These are phyloP conservation scores for Oryctes rhinoceros DNA, from an alignment of 1,140 invertebrate genomes.

Conservation along the genomic window DNA sequence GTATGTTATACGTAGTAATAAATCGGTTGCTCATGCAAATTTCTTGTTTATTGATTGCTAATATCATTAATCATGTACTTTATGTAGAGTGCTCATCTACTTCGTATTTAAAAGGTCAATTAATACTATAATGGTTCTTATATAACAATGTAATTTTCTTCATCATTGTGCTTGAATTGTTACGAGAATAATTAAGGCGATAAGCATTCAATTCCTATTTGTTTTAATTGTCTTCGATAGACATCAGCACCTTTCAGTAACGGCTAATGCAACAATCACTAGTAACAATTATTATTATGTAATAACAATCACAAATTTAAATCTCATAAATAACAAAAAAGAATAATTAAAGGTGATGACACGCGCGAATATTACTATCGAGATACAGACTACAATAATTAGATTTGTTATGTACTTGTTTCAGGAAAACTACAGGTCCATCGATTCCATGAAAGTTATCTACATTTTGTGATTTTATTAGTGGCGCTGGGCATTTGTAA, in stretches of 20 bases:
- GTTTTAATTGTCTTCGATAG: neutral
- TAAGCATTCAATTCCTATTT: neutral
- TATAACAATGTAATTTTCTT: constrained; percentile 11
- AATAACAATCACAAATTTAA: neutral
- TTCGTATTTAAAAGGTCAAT: neutral
- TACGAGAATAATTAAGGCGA: neutral
- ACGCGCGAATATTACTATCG: neutral
- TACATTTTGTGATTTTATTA: too few relatives aligned
- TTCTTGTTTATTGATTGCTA: constrained; percentile 1
- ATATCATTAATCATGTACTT: neutral
- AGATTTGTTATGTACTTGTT: neutral
- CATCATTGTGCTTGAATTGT: neutral
- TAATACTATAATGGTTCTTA: neutral
- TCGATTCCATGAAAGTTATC: neutral
- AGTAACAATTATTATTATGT: neutral
- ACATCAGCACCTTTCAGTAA: neutral
- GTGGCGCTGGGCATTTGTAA: too few relatives aligned
- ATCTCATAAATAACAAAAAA: neutral
- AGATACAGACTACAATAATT: too few relatives aligned
- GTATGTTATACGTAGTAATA: neutral
- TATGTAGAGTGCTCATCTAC: neutral
- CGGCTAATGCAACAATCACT: neutral
- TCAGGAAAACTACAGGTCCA: neutral
- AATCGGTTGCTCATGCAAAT: neutral
- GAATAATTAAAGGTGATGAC: neutral